phyloP scores from a whole-genome alignment of 92 coral and sea anemone genomes.

The Bergia puertoricense region DNA sequence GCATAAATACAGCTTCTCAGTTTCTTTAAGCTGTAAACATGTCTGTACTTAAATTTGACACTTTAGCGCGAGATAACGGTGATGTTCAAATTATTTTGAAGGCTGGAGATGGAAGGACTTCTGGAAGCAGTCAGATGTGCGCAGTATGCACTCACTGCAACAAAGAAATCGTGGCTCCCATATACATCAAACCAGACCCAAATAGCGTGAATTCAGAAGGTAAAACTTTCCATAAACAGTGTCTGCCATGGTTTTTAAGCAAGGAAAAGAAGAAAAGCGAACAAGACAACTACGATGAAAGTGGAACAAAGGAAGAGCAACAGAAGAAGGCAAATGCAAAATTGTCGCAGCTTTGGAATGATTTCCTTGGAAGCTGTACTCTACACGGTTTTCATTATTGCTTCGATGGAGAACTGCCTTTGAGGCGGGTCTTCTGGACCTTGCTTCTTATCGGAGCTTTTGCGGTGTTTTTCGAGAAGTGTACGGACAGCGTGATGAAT shows the following conservation, averaged over 20 bases:
- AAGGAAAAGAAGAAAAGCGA: constrained; percentile 68
- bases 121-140: constrained; percentile 50
- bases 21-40: background rate
- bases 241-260: constrained; percentile 45
- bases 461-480: constrained; percentile 79
- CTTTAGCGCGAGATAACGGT: constrained; percentile 64
- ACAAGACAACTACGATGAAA: constrained; percentile 64
- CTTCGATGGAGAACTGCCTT: constrained; percentile 79
- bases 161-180: constrained; percentile 78
- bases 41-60: constrained; percentile 32
- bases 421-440: constrained; percentile 75
- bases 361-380: constrained; percentile 74
- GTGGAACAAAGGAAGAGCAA: constrained; percentile 61
- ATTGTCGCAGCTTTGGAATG: constrained; percentile 70
- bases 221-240: constrained; percentile 49
- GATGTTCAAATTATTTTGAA: constrained; percentile 86
- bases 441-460: constrained; percentile 75
- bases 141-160: constrained; percentile 91
- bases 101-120: constrained; percentile 64
- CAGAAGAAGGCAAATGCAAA: constrained; percentile 62
- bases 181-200: constrained; percentile 80
- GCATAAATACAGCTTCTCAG: background rate
- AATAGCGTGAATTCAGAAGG: constrained; percentile 67
- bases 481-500: constrained; percentile 72
- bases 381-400: constrained; percentile 88